Evolutionary conservation across 2,888 invertebrate species (phyloP).

Genomic region (Drosophila anomalipes): DNA sequence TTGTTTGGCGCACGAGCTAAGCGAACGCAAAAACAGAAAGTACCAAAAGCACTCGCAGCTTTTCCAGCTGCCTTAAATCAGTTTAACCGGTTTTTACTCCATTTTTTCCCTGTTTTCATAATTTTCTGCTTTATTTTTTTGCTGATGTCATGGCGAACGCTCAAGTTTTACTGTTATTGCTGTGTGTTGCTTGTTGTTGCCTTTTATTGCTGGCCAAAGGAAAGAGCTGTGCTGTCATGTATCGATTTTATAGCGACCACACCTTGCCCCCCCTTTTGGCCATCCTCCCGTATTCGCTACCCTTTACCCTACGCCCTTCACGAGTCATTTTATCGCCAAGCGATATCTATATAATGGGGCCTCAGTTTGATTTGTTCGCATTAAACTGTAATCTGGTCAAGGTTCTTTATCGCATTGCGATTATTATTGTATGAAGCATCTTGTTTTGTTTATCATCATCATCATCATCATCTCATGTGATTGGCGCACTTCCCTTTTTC

Average conservation of each 20-base stretch:
- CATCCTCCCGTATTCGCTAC: not conserved
- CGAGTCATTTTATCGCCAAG: constrained; percentile 34
- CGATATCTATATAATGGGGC: constrained; percentile 57
- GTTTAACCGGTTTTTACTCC: constrained; percentile 27
- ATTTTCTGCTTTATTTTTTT: constrained; percentile 36
- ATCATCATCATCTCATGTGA: constrained; percentile 15
- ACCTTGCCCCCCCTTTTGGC: constrained; percentile 29
- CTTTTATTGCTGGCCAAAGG: constrained; percentile 64
- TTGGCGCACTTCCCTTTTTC: constrained; percentile 35
- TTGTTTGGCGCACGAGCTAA: not conserved
- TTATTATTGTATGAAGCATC: constrained; percentile 45
- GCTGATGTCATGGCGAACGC: constrained; percentile 70
- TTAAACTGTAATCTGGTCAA: constrained; percentile 76
- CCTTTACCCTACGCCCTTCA: not conserved
- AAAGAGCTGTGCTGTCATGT: constrained; percentile 69
- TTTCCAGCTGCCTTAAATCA: constrained; percentile 42
- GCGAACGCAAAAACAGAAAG: constrained; percentile 9
- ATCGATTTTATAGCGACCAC: constrained; percentile 70
- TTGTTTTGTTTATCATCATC: constrained; percentile 54
- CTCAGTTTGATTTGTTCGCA: constrained; percentile 73
- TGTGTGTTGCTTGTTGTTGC: constrained; percentile 41
- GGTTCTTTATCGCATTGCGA: constrained; percentile 56
- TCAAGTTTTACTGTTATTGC: constrained; percentile 73
- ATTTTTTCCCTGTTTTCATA: constrained; percentile 17
- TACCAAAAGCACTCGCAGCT: constrained; percentile 27